Evolutionary conservation across 2,888 invertebrate species (phyloP).

Genomic region (Piscicola geometra): DNA sequence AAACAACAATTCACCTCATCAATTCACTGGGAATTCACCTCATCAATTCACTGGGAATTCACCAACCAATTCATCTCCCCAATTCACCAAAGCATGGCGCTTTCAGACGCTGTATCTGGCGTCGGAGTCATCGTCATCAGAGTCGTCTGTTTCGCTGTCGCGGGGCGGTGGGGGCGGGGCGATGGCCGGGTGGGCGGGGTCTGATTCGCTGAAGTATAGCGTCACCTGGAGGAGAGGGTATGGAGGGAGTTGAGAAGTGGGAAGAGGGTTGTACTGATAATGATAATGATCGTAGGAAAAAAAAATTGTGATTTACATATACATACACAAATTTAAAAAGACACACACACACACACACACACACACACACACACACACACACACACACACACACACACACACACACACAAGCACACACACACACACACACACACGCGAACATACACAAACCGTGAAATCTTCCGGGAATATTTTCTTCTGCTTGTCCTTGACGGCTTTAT

Average conservation of each 20-base stretch:
- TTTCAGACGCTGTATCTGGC: too few relatives aligned
- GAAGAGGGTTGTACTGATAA: background rate
- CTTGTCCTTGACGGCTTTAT: conserved; percentile 89
- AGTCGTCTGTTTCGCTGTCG: too few relatives aligned
- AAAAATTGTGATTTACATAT: background rate
- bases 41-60: too few relatives aligned
- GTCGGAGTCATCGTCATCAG: too few relatives aligned
- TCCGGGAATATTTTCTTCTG: conserved; percentile 74
- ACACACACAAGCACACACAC: background rate
- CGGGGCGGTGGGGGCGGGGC: too few relatives aligned
- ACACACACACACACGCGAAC: conserved; percentile 11
- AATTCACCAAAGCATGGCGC: too few relatives aligned
- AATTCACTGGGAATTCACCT: too few relatives aligned
- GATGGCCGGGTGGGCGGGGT: too few relatives aligned
- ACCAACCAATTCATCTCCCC: too few relatives aligned
- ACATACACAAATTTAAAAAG: conserved; percentile 7
- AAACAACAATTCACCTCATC: too few relatives aligned
- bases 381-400: conserved; percentile 12
- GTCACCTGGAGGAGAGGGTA: too few relatives aligned
- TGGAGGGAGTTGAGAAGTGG: background rate
- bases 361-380: conserved; percentile 8
- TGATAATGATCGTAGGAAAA: background rate
- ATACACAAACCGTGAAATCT: background rate
- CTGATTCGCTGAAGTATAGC: too few relatives aligned
- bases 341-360: conserved; percentile 15